Percentiles rank a stretch among this genome's conserved stretches.
Evolutionary conservation across 2,113 vertebrate species (phyloP).

Genomic region (Xiphorhynchus elegans): DNA sequence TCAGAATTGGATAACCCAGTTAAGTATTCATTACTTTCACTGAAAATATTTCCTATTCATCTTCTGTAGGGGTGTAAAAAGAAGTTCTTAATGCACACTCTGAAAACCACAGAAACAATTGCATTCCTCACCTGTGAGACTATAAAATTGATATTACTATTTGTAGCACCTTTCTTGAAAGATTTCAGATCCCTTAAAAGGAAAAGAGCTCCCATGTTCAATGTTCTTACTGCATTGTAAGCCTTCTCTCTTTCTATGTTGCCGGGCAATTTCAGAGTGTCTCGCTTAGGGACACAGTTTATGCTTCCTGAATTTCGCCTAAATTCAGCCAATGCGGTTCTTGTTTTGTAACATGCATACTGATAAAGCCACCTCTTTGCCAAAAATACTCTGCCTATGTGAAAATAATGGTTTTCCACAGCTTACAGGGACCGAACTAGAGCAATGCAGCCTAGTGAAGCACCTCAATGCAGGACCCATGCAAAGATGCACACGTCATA

Average conservation of each 20-base stretch:
- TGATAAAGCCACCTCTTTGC: neutral
- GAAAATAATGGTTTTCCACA: neutral
- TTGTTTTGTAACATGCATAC: neutral
- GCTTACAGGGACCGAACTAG: neutral
- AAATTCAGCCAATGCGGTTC: neutral
- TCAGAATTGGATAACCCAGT: neutral
- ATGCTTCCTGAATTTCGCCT: neutral
- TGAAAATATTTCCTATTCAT: neutral
- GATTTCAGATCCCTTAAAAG: neutral
- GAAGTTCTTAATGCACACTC: neutral
- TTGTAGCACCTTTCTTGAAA: neutral
- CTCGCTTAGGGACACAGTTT: neutral
- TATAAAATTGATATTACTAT: neutral
- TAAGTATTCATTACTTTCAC: neutral
- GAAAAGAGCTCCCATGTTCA: neutral
- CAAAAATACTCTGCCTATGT: neutral
- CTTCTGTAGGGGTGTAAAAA: neutral
- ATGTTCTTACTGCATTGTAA: neutral
- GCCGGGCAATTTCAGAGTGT: neutral
- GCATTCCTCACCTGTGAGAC: neutral
- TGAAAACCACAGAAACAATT: neutral
- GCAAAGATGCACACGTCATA: fast-evolving
- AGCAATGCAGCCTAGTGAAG: neutral
- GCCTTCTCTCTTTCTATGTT: neutral
- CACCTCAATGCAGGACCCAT: fast-evolving